Evolutionary conservation across 2,888 invertebrate species (phyloP), one percentile per base, ranked within the genome.

Genomic region (Tromatobia lineatoria): DNA sequence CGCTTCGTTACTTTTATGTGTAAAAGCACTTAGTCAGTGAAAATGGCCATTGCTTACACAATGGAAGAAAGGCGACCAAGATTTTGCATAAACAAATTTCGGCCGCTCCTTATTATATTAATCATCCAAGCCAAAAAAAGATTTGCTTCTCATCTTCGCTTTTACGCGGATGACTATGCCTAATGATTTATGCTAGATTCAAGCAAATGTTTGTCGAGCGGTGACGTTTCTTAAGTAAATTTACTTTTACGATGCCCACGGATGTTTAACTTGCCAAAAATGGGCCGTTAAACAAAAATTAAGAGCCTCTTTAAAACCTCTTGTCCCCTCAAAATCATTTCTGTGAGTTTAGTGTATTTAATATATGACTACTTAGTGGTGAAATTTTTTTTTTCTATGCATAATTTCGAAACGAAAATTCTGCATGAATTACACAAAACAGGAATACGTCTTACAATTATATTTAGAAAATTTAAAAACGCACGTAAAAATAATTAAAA

Each of bases 191-290:
- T 25, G 59, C 47, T n/a, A 47, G 18, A 61, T 73, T 38, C 25
- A 42, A 66, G 73, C 54, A 69, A 83, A 42, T 42, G 67, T 80
- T 73, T 59, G 45, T 52, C 23, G 13, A 73, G 38, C 45, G 57
- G 54, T 73, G 73, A 73, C 73, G 73, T 18, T 73, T 54, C 59
- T 42, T 47, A 11, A 45, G 25, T 25, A n/a, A 4, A 45, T 73
- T 73, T 61, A 25, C 59, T 47, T 80, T 73, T 67, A 77, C 54
- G 67, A 42, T 25, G 38, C 70, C 29, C 6, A 34, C 45, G 52
- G 25, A n/a, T 23, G 18, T 18, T 54, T 66, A n/a, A 38, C 42
- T 67, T 38, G 77, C 80, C 77, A 80, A 83, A 83, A 80, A 83
- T 73, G 83, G 77, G 11, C 45, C 59, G 50, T 73, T 73, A 64